Conservation (phyloP, 2,113 vertebrate genomes). For the Daphoenositta chrysoptera region DNA sequence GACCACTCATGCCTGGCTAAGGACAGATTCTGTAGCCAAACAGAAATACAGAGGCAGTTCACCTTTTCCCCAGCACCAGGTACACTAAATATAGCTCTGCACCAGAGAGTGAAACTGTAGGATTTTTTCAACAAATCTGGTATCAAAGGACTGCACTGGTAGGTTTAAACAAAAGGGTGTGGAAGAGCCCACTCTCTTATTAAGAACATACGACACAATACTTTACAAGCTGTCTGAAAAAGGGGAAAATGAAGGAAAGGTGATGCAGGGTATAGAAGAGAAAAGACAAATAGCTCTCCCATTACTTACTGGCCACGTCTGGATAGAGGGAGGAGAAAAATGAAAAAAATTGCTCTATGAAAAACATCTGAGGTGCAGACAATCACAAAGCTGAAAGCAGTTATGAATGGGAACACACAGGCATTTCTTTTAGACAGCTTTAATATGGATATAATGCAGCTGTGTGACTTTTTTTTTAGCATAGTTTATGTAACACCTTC, state of each 20-base stretch:
- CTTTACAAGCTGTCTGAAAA: background rate
- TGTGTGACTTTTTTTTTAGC: background rate
- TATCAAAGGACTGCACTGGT: background rate
- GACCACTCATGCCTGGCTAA: background rate
- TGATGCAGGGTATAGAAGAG: background rate
- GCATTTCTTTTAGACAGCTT: constrained; percentile 15
- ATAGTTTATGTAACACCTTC: background rate
- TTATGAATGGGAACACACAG: background rate
- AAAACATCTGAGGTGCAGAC: background rate
- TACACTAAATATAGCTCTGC: background rate
- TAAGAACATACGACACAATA: background rate
- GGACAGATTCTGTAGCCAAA: background rate
- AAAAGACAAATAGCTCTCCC: background rate
- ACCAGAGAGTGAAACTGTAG: background rate
- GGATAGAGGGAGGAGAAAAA: background rate
- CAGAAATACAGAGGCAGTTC: background rate
- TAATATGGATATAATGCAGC: background rate
- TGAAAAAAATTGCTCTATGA: background rate
- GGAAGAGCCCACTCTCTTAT: background rate
- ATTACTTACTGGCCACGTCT: background rate
- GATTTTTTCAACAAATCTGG: background rate
- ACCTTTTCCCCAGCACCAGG: background rate
- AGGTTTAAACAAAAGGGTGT: background rate
- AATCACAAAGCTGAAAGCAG: background rate
- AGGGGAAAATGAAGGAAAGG: background rate